Base-by-base conservation (phyloP, 2,113 vertebrate species). In the Ginglymostoma cirratum region DNA sequence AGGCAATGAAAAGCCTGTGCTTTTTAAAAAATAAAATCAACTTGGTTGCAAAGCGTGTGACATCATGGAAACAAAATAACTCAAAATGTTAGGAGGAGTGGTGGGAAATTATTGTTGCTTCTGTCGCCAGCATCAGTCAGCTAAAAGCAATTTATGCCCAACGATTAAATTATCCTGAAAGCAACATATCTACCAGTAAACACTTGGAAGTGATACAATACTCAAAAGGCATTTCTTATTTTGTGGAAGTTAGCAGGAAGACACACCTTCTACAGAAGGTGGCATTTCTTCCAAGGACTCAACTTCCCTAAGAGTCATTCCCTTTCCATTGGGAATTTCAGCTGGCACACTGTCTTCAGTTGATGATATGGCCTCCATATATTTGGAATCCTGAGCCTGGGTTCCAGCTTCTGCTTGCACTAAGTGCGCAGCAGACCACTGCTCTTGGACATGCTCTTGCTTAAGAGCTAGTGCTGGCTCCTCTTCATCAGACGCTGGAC, bases 211-310 rank as follows among this genome's bases (percentile, higher is more conserved):
- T 34, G 72, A 72, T 69, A 95, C 34, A 14, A 95, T 95, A 52
- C 45, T 95, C 94, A 70, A 95, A 95, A 76, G 61, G 66, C 94
- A 72, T 72, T 94, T 95, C 38, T 95, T 45, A 52, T 70, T 27
- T 96, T 99, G 99, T 99, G 99, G 99, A 99, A 96, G 97, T 97
- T 97, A 96, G 97, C 97, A 97, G 97, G 97, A 97, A 97, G 98
- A 99, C 98, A 99, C 98, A 99, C 98, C 98, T 99, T 98, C 98
- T 78, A 24, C 98, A 98, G 97, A 98, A 98, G 97, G 97, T 48
- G 96, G 66, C 96, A 97, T 85, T 96, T 96, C 96, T 97, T 96
- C 96, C 76, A 94, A 96, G 97, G 97, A 97, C 96, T 97, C 97
- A 97, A 97, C 98, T 61, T 94, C 96, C 97, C 97, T 97, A 98